Evolutionary conservation across 2,797 vertebrate genomes (phyloP).

Genomic region (Muraenolepis orangiensis): DNA sequence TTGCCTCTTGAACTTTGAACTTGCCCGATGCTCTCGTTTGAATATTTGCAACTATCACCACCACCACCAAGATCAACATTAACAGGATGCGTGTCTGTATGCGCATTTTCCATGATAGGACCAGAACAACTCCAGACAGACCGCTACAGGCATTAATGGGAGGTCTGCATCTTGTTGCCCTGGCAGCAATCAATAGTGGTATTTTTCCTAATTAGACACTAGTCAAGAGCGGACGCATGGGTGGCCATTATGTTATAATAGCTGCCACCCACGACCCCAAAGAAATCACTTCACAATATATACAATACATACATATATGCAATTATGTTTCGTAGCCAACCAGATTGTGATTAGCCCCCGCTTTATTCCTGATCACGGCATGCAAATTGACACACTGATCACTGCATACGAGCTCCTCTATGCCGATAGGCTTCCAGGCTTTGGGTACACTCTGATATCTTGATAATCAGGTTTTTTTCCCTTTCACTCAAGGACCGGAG

Average conservation of each 20-base stretch:
- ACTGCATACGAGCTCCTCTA: too few species aligned
- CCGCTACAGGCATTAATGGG: slow-evolving; percentile 2
- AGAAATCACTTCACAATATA: not conserved
- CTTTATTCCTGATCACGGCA: not conserved
- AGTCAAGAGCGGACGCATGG: not conserved
- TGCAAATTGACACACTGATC: not conserved
- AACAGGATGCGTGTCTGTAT: not conserved
- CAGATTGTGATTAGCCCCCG: not conserved
- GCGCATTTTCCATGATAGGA: slow-evolving; percentile 21
- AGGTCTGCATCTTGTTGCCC: not conserved
- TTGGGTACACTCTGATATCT: not conserved
- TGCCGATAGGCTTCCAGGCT: slow-evolving; percentile 7
- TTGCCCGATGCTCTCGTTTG: not conserved
- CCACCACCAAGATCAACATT: not conserved
- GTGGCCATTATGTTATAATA: not conserved
- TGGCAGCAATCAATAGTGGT: slow-evolving; percentile 13
- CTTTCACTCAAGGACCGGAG: slow-evolving; percentile 35
- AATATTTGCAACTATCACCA: too few species aligned
- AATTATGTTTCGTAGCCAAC: not conserved
- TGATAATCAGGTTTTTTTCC: slow-evolving; percentile 54
- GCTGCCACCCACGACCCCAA: not conserved
- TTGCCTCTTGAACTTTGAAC: not conserved
- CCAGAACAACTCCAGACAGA: not conserved
- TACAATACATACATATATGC: not conserved
- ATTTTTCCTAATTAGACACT: slow-evolving; percentile 20